Base-by-base conservation (phyloP, 2,797 vertebrate species). In the Selene dorsalis region DNA sequence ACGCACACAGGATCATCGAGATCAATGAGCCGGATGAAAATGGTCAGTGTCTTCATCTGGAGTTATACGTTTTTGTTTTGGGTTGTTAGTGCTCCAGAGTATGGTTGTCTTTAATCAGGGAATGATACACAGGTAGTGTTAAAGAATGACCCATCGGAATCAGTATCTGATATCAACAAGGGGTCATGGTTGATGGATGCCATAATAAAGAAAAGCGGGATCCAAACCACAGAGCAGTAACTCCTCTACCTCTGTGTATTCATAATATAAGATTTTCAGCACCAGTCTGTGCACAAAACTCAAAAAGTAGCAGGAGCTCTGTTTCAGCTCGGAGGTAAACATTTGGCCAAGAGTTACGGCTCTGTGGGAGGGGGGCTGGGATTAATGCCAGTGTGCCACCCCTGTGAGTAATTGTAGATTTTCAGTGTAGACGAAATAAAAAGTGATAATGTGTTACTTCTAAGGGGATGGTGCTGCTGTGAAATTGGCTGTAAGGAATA, bases 1-100 rank as follows among this genome's bases (percentile, higher is more conserved):
- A 97, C 9, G 96, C 95, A 0, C 85, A 94, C 35, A 91, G 90
- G 39, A 95, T 99, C 61, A 99, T 99, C 12, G 92, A 98, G 84
- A 95, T 88, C 87, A 96, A 94, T 0, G 98, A 99, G 80, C 95
- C 95, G 0, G 97, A 95, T 1, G 96, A 97, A 90, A 93, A 88
- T 6, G 97, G 98, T 99, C 87, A 92, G 87, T 83, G 35, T 17
- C 17, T 13, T 0, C 7, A 2, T 35, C 2, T 57, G 30, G 18
- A 55, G 55, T 60, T 1, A 22, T 0, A 8, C 0, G 0, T 18
- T 5, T 59, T 43, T 45, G 32, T 61, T 63, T 24, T 17, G 10
- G n/a, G 20, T 58, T 55, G 28, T 53, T 18, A 5, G 32, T 35
- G 32, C 35, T 64, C 13, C 4, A 4, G 17, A 4, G 17, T 61